Evolutionary conservation across 2,113 vertebrate genomes (phyloP), one percentile per base, ranked within the genome.

Genomic region (Pithys albifrons): DNA sequence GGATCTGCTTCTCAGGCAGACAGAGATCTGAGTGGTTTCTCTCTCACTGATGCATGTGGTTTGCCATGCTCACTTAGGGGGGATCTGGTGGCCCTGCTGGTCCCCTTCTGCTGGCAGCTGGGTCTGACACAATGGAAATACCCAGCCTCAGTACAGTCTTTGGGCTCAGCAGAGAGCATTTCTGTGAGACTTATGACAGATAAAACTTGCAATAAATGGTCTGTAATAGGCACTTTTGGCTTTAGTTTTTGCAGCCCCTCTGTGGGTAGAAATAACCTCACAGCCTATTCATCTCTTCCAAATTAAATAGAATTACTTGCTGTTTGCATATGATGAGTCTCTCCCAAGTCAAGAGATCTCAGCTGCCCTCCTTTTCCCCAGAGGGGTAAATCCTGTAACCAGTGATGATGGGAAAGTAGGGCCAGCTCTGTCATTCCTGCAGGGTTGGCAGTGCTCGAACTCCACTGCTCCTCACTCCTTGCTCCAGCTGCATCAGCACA

Each of bases 351-450:
- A 0, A 12, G 43, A 81, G 37, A 33, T 37, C 85, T 57, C 84
- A 86, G 29, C 2, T 0, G 1, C 19, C 62, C 27, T 54, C 4
- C 1, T 71, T 66, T 6, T 0, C 31, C 23, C 25, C 2, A 0
- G 1, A 33, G 2, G 13, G 2, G 6, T 29, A 13, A 48, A 59
- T 25, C 64, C 79, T 29, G 6, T 24, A 19, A 27, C 7, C 9
- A 14, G 37, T 17, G 86, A 28, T 19, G 55, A 13, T 61, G 86
- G 41, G 45, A 39, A 76, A 41, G n/a, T 22, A 16, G 18, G 18
- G 4, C 15, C 39, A 15, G 41, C 16, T 41, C 1, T 3, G 19
- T n/a, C 25, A 52, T 64, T 46, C 24, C 91, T 2, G 0, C 1
- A 2, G 33, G 39, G 19, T 33, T 64, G 62, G 15, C 43, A 69